Evolutionary conservation across 2,888 invertebrate species (phyloP).

Genomic region (Shargacucullia verbasci): DNA sequence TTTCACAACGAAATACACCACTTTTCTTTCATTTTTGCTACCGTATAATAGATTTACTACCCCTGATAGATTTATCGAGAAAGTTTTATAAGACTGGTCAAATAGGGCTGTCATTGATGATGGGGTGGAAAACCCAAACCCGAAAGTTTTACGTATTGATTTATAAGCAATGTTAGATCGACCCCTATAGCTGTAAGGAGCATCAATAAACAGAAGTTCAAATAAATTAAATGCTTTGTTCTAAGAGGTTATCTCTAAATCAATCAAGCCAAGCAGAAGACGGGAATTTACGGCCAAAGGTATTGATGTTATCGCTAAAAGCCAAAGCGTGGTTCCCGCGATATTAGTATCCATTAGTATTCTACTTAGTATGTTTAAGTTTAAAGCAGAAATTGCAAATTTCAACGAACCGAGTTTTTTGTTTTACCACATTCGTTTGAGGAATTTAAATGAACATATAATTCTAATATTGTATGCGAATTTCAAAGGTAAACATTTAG

Average conservation of each 20-base stretch:
- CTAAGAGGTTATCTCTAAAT: slow-evolving; percentile 17
- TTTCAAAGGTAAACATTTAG: no score
- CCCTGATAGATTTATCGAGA: not conserved
- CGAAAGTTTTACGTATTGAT: slow-evolving; percentile 27
- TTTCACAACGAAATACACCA: no score
- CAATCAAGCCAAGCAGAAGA: slow-evolving; percentile 1
- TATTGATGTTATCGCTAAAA: no score
- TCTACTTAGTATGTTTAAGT: no score
- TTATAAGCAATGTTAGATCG: slow-evolving; percentile 37
- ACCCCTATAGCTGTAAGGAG: slow-evolving; percentile 10
- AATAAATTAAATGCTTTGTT: slow-evolving; percentile 15
- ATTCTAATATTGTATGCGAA: no score
- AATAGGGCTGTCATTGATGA: slow-evolving; percentile 21
- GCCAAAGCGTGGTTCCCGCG: no score
- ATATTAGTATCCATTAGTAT: no score
- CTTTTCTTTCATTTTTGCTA: no score
- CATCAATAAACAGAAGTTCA: slow-evolving; percentile 13
- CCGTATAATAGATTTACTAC: not conserved
- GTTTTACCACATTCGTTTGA: no score
- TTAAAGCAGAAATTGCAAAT: no score
- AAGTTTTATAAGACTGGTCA: slow-evolving; percentile 11
- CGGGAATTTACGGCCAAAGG: slow-evolving; percentile 4
- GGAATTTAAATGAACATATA: no score
- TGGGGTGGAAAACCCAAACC: slow-evolving; percentile 14
- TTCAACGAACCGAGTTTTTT: no score